Base-by-base conservation (phyloP, 2,113 vertebrate species). In the Pan paniscus region DNA sequence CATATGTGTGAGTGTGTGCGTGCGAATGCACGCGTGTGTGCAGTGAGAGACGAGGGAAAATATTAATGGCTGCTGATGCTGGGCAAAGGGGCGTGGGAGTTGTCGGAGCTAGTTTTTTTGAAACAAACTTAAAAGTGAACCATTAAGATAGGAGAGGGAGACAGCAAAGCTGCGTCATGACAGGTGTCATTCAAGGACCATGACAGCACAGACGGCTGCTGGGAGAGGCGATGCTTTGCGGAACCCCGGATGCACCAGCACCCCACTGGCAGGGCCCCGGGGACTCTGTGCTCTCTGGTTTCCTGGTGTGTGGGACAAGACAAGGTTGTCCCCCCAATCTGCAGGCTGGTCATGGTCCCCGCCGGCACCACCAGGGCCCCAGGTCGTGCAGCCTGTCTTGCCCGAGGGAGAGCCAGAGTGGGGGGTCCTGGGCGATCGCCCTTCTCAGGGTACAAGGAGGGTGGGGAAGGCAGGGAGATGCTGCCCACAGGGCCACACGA, bases 1-100 rank as follows among this genome's bases (percentile, higher is more conserved):
- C 57, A 4, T 38, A 1, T 48, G 22, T 5, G 18, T 12, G 4
- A 43, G 2, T 38, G 32, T 18, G 22, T 10, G 0, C 27, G 2
- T 50, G 43, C 25, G 6, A 46, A 13, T 64, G 43, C 38, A 2
- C 5, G 2, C 0, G 6, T 22, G 25, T 5, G 1, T 38, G 13
- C 38, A 9, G 59, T 61, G 50, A 67, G 73, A n/a, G 16, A 52
- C 27, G 27, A 30, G 27, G 68, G 13, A 50, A 32, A 30, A 76
- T 1, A 16, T 4, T 46, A 30, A 27, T 25, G 27, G 73, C 43
- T 46, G 40, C 23, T 46, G 73, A 43, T 13, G 6, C 43, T 46
- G 13, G 73, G 25, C 14, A 1, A 46, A 76, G 73, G 73, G 73
- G 43, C 27, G 8, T 30, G 73, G 6, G 25, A 46, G 40, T 16